Base-by-base conservation (phyloP, 2,113 vertebrate genomes). In the Falco punctatus region DNA sequence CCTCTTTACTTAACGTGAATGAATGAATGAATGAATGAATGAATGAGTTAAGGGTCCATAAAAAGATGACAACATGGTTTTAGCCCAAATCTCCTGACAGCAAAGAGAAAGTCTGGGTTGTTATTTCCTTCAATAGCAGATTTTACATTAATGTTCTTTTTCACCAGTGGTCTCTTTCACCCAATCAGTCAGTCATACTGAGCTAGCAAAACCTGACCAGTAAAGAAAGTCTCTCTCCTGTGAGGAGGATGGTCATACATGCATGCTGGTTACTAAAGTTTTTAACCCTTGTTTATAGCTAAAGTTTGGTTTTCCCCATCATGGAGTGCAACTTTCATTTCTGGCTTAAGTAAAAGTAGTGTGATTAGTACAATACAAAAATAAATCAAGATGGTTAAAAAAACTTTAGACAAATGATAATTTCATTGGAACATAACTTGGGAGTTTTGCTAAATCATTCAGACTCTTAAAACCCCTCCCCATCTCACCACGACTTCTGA, bases 401-500 rank as follows among this genome's bases (percentile, higher is more conserved):
- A 86, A 79, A 51, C 30, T 20, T 67, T 4, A 51, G 55, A 44
- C 6, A 77, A 81, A 73, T n/a, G 7, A 38, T 14, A 15, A 0
- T 62, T 91, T 81, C 13, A 77, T 28, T 74, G n/a, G 8, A 81
- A 55, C 42, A 26, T 27, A 58, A 48, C 15, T 57, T 40, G 13
- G 5, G 75, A 77, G 27, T 10, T 48, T 62, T 72, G n/a, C 27
- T 84, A 90, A 46, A 74, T 33, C 23, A 19, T 13, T 30, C 27
- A 91, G 16, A 10, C 38, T 7, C 91, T 90, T n/a, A 81, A 90
- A 94, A 44, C 7, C 35, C 15, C 21, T 51, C n/a, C 22, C 23
- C 23, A 3, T 72, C 98, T 97, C 97, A 99, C 99, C 96, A 98
- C 97, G 22, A 97, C 98, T 97, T 99, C 99, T 6, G 99, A 99